phyloP scores from a whole-genome alignment of 2,888 invertebrate genomes.

The Heliothis peltigera region DNA sequence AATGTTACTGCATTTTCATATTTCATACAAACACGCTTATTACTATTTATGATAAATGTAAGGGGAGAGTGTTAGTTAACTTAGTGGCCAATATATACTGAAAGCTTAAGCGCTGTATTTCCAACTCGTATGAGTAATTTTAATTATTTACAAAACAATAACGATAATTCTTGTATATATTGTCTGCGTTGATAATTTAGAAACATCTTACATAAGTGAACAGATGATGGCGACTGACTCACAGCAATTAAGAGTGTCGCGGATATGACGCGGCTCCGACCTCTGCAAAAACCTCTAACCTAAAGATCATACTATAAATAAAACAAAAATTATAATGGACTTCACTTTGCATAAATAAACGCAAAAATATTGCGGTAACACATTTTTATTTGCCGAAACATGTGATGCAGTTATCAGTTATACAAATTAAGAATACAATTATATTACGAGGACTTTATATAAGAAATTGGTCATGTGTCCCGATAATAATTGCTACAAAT shows the following conservation, averaged over 20 bases:
- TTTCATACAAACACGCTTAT: neutral
- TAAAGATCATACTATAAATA: constrained; percentile 22
- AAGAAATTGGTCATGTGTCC: constrained; percentile 23
- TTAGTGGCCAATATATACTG: neutral
- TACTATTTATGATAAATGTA: neutral
- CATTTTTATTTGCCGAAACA: constrained; percentile 1
- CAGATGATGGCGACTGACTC: constrained; percentile 63
- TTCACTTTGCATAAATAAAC: constrained; percentile 17
- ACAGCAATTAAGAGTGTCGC: constrained; percentile 62
- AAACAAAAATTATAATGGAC: constrained; percentile 16
- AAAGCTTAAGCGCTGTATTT: neutral
- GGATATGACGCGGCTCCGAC: constrained; percentile 66
- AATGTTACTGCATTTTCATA: neutral
- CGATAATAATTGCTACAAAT: constrained; percentile 47
- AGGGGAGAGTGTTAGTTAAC: neutral
- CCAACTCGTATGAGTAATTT: constrained; percentile 9
- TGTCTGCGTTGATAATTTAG: constrained; percentile 35
- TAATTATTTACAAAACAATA: constrained; percentile 30
- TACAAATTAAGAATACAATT: constrained; percentile 28
- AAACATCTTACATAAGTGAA: constrained; percentile 44
- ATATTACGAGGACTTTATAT: neutral
- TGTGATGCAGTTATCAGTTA: constrained; percentile 9
- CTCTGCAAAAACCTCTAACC: constrained; percentile 39
- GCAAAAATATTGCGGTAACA: neutral
- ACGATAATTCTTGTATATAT: constrained; percentile 17